Base-by-base conservation (phyloP, 64 coral and sea anemone genomes). In the Trachythela sp. region DNA sequence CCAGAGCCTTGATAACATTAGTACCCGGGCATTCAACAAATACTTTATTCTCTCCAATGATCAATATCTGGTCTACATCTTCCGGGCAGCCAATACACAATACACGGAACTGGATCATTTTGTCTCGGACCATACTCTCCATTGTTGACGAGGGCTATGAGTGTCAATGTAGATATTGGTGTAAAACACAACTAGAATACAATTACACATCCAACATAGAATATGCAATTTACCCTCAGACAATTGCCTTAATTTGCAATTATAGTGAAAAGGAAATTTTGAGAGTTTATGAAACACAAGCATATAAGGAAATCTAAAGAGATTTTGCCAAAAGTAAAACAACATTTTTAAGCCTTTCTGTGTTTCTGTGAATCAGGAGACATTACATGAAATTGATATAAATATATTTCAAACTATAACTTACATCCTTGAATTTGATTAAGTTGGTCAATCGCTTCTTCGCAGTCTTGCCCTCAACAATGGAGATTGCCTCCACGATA, bases 351-450 rank as follows among this genome's bases (percentile, higher is more conserved):
- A 72, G 29, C 9, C 24, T 22, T 24, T 72, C 68, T 72, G 14
- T 72, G 11, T 24, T 31, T 72, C 13, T 31, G 17, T 72, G 29
- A 26, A 11, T 31, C 11, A 14, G 29, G 17, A 11, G 10, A 72
- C 68, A 72, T 26, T 72, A 72, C 24, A 72, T 14, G 68, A 24
- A 72, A 72, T 72, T 72, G 68, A 72, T 9, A 14, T 26, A 31
- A 31, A 72, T 26, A 24, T 31, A 14, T 14, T 72, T 72, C 68
- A 72, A 35, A 72, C 24, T 72, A 72, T 35, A n/a, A 72, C 68
- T 72, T 72, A 72, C 68, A 72, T 72, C 68, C 33, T 72, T 72
- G 33, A 72, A 26, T 72, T 72, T 72, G 14, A 72, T 72, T 11
- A 72, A 31, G 68, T 26, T 72, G 11, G 68, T 72, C 68, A 72